phyloP scores from a whole-genome alignment of 2,113 vertebrate species.

The Hiodon tergisus region DNA sequence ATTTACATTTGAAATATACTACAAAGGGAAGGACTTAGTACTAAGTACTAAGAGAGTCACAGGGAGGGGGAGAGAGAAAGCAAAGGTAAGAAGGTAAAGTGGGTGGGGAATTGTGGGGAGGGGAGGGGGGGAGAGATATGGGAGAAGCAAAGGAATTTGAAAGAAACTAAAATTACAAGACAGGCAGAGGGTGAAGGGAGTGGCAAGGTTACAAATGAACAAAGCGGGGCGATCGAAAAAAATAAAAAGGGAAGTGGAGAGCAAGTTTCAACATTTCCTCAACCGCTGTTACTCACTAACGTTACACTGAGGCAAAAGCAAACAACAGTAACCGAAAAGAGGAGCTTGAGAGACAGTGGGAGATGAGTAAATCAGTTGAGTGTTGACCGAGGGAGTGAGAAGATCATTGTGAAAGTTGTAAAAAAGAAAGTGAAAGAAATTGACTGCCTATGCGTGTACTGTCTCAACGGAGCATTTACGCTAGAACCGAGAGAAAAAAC shows the following conservation, averaged over 20 bases:
- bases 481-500: slow-evolving; percentile 43
- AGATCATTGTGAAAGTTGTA: slow-evolving; percentile 35
- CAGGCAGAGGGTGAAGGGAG: slow-evolving; percentile 44
- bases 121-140: slow-evolving; percentile 37
- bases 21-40: neutral
- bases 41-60: neutral
- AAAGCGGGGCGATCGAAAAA: slow-evolving; percentile 20
- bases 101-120: neutral
- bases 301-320: neutral
- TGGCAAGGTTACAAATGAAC: slow-evolving; percentile 51
- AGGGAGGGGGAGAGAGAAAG: neutral
- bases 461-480: slow-evolving; percentile 33
- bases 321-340: slow-evolving; percentile 22
- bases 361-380: slow-evolving; percentile 23
- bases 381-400: slow-evolving; percentile 17
- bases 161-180: slow-evolving; percentile 45
- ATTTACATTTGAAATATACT: too few relatives aligned
- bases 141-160: slow-evolving; percentile 47
- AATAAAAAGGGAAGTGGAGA: slow-evolving; percentile 27
- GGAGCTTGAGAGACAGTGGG: slow-evolving; percentile 28
- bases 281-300: slow-evolving; percentile 27
- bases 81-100: slow-evolving; percentile 17
- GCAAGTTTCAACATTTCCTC: slow-evolving; percentile 27
- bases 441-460: slow-evolving; percentile 11
- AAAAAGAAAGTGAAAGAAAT: slow-evolving; percentile 17